Base-by-base conservation (phyloP, 1,140 invertebrate genomes). In the Phocides pigmalion region DNA sequence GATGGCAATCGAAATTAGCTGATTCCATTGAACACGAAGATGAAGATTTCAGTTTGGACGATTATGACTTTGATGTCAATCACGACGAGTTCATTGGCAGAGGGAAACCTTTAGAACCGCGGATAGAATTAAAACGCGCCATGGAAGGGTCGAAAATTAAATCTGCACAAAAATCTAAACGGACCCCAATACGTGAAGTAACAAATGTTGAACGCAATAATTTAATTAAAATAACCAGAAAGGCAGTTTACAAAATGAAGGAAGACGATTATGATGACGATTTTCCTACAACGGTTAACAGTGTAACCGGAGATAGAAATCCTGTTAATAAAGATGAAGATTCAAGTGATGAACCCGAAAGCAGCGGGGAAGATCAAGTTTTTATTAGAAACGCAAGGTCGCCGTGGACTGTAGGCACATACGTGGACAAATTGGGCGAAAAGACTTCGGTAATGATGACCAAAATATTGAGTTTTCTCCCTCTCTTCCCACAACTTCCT, bases 41-140 rank as follows among this genome's bases (percentile, higher is more conserved):
- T 19, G 85, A 88, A 66, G 87, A 90, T 58, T 88, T 87, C 41
- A 87, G 81, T 69, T 20, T 88, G 12, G 77, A 86, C 28, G 87
- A 90, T 47, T 90, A 90, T 14, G 87, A 90, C 32, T 90, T 90
- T 54, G 87, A 88, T 63, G 65, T 87, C 0, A 81, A 83, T 62
- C 87, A 88, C 44, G 87, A 90, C 35, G 87, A 90, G 61, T 90
- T 76, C 19, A 54, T 68, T n/a, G 76, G 80, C 0, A 74, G 83
- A 68, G 71, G 81, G 0, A 90, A 90, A 50, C 83, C 79, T 11
- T 46, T 81, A 11, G 71, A 80, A 58, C 83, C 87, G 0, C 76
- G 76, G 54, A 50, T 46, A 28, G 54, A 59, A 20, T 19, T 17
- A 4, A 59, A 12, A 19, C 15, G n/a, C 1, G 11, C 2, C 15